These are phyloP conservation scores for Bucorvus abyssinicus DNA, from an alignment of 2,797 vertebrate genomes.

Conservation along the genomic window DNA sequence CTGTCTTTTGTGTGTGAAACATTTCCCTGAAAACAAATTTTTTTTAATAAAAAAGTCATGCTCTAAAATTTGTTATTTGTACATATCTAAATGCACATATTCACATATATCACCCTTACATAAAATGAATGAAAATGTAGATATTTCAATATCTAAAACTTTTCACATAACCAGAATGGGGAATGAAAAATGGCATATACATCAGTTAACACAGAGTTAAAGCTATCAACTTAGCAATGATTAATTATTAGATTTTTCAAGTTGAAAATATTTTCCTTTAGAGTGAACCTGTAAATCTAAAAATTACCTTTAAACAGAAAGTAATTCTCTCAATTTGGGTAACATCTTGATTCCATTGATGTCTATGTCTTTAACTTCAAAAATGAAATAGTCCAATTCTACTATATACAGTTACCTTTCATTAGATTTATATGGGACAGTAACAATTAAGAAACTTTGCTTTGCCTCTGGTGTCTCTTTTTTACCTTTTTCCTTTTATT, in stretches of 20 bases:
- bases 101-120: not conserved
- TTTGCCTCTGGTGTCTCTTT: not conserved
- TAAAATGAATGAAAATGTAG: not conserved
- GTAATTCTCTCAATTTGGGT: not conserved
- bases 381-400: not conserved
- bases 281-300: not conserved
- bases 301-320: not conserved
- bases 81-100: not conserved
- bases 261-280: not conserved
- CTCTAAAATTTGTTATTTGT: not conserved
- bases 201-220: not conserved
- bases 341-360: not conserved
- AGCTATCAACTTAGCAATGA: not conserved
- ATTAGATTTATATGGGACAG: not conserved
- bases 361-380: not conserved
- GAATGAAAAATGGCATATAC: not conserved
- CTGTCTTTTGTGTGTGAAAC: not conserved
- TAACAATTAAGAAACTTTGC: not conserved
- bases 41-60: not conserved
- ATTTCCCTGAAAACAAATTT: not conserved
- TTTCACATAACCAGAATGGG: not conserved
- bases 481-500: rapidly evolving
- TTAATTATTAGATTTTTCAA: not conserved
- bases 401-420: not conserved
- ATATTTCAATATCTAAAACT: not conserved